Evolutionary conservation across 2,797 vertebrate genomes (phyloP), one percentile per base, ranked within the genome.

Genomic region (Poecile montanus): DNA sequence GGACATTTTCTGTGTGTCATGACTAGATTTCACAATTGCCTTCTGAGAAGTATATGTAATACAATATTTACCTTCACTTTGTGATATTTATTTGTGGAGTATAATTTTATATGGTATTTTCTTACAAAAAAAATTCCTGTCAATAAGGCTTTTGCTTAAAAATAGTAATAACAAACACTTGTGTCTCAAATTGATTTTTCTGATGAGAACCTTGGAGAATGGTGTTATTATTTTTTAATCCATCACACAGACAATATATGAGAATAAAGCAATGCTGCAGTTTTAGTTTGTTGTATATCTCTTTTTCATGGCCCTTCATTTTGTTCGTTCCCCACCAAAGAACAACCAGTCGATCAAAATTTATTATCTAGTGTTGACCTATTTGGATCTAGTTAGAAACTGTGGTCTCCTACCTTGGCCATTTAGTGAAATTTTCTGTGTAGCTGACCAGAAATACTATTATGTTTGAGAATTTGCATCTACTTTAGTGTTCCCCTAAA

Each of bases 101-200:
- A 56, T 44, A 71, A 67, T 80, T 89, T 92, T 80, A 42, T 77
- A 51, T 53, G 13, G 4, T 57, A 21, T 73, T 84, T 85, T 83
- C 11, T 83, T 81, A 68, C 68, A 40, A 36, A 95, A 91, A 9
- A 85, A 87, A 88, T 48, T 80, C 27, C 62, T 81, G 30, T 77
- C 93, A 82, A 57, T 87, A 92, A 89, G 16, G 11, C 14, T 79
- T 83, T 61, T 85, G 32, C 21, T 91, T 92, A 71, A 92, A 93
- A 91, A 89, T 71, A 94, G 38, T 78, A 76, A 79, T 44, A 93
- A 58, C 10, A 77, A 29, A 21, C 10, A 23, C 26, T 65, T 34
- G 30, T 72, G 36, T 66, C 51, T 89, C 56, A 72, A 83, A 91
- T 88, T 92, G 83, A 95, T 95, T 97, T 95, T 94, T 94, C 76